Percentiles rank a stretch among this genome's conserved stretches.
Conservation (phyloP, 1,140 invertebrate genomes). For the Leptinotarsa defecta region DNA sequence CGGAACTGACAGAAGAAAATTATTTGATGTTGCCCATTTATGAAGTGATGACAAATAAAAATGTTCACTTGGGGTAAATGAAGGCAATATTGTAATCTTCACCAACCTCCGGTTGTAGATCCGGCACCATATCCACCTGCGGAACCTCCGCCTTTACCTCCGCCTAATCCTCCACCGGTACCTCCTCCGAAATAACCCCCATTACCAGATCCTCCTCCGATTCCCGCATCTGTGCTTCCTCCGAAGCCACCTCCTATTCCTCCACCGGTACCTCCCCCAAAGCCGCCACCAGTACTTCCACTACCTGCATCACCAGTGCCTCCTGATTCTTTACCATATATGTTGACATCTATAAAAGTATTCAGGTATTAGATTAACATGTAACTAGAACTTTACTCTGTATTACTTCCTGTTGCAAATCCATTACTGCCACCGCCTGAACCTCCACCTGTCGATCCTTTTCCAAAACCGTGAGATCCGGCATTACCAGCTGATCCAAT, state of each 20-base stretch:
- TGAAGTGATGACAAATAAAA: no score
- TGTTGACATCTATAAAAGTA: not conserved
- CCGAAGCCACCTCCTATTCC: not conserved
- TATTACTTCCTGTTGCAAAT: not conserved
- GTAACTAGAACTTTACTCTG: not conserved
- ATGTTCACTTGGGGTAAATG: no score
- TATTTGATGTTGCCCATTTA: no score
- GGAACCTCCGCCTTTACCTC: no score
- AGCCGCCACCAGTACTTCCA: slow-evolving; percentile 1
- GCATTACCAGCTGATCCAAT: no score
- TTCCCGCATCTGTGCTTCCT: not conserved
- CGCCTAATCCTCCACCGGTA: not conserved
- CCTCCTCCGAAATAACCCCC: not conserved
- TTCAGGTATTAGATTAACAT: not conserved
- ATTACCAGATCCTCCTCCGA: not conserved
- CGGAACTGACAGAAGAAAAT: no score
- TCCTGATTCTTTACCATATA: not conserved
- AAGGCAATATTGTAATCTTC: not conserved
- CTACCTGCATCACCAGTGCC: not conserved
- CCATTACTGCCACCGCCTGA: not conserved
- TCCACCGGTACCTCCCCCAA: not conserved
- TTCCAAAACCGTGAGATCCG: no score
- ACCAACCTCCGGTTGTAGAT: not conserved
- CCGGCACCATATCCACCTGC: not conserved
- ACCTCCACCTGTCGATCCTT: not conserved